Evolutionary conservation across 2,888 invertebrate species (phyloP), one percentile per base, ranked within the genome.

Genomic region (Hypomecis punctinalis): DNA sequence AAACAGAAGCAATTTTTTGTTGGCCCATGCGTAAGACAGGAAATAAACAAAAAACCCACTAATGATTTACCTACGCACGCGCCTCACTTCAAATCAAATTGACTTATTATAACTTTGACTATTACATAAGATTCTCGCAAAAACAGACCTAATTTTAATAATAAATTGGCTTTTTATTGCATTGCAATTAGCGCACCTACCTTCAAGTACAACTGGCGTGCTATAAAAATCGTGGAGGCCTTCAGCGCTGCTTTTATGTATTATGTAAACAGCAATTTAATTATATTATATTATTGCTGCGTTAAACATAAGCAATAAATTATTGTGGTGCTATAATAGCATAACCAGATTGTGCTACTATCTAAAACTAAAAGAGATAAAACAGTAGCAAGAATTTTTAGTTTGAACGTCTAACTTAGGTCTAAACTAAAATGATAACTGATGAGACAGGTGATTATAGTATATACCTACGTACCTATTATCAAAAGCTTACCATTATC

Each of bases 171-270:
- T 43, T 46, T 56, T 56, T 56, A 56, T 56, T 46, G n/a, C 35
- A 37, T 46, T 46, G 46, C 54, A 55, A 55, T 55, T 55, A 55
- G 23, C 23, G 55, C 46, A 54, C 54, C 35, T 56, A 54, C 54
- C 43, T 56, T 56, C 55, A 46, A 56, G 55, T 56, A 54, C 54
- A n/a, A 45, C 54, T 43, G 36, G 36, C 35, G 23, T 45, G 55
- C 55, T 46, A 56, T 56, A 56, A 56, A 56, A 56, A 46, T 56
- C 37, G 55, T 45, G 37, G 35, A 56, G 55, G 46, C 55, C 55
- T 56, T 56, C 55, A 46, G 5, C 36, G 45, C 55, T 45, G 39
- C 13, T 56, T 51, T 51, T 56, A 56, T 39, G 37, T 39, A 56
- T 56, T 46, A 56, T 23, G 46, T 56, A 56, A 56, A 56, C 49